Evolutionary conservation across 2,888 invertebrate genomes (phyloP).

Genomic region (Pemphredon lugubris): DNA sequence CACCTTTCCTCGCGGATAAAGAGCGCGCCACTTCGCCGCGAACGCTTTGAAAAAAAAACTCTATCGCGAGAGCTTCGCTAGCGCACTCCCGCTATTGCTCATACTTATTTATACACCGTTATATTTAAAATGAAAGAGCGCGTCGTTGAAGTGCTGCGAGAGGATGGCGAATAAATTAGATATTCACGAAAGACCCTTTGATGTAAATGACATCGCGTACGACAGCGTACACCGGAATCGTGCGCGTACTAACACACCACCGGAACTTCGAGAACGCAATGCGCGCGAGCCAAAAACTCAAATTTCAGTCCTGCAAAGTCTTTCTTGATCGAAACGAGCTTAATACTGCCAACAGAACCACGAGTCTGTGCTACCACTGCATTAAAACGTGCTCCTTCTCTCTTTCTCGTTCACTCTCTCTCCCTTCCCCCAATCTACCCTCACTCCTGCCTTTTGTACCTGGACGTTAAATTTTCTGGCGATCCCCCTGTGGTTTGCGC

Average conservation of each 20-base stretch:
- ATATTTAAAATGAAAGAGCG: constrained; percentile 81
- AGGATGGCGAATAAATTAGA: constrained; percentile 36
- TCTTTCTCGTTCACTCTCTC: not conserved
- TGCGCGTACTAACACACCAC: no score
- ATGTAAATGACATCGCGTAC: constrained; percentile 18
- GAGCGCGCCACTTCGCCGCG: not conserved
- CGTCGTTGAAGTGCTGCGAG: constrained; percentile 47
- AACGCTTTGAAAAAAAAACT: constrained; percentile 59
- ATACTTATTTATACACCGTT: constrained; percentile 81
- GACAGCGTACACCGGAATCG: no score
- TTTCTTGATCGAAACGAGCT: constrained; percentile 22
- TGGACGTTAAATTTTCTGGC: constrained; percentile 6
- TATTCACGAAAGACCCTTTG: constrained; percentile 20
- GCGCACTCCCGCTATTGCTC: constrained; percentile 80
- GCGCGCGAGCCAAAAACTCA: no score
- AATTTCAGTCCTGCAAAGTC: constrained; percentile 5
- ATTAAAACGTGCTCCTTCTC: constrained; percentile 22
- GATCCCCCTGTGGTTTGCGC: not conserved
- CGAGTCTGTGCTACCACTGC: constrained; percentile 67
- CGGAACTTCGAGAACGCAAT: no score
- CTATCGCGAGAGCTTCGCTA: constrained; percentile 58
- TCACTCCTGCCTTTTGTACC: constrained; percentile 16
- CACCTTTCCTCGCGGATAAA: no score
- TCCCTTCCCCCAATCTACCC: constrained; percentile 35
- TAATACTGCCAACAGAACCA: constrained; percentile 59